A percentile compares a stretch with the other conserved stretches of the same genome.
Evolutionary conservation across 2,797 vertebrate species (phyloP).

Genomic region (Carcharodon carcharias): DNA sequence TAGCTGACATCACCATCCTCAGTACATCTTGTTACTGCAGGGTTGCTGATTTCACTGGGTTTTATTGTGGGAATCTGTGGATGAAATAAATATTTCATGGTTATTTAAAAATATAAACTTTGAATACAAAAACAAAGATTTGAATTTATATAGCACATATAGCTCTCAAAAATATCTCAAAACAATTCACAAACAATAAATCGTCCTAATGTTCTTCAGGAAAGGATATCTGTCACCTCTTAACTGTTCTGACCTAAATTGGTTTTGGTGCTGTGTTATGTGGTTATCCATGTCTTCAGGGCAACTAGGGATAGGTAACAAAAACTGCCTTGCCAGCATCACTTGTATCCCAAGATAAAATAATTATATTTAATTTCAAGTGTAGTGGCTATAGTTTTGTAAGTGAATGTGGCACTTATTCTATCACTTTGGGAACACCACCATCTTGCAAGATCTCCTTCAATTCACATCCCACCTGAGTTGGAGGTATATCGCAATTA

Average conservation of each 20-base stretch:
- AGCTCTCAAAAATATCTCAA: background rate
- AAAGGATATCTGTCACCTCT: background rate
- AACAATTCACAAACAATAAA: background rate
- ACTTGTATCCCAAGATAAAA: background rate
- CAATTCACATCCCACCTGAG: background rate
- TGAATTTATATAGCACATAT: background rate
- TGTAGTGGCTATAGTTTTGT: background rate
- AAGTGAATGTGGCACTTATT: background rate
- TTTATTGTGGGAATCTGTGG: background rate
- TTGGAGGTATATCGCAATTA: background rate
- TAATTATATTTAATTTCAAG: background rate
- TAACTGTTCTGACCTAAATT: background rate
- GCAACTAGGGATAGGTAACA: background rate
- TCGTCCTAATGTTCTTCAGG: background rate
- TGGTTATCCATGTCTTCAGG: background rate
- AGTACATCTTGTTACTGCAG: background rate
- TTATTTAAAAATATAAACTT: background rate
- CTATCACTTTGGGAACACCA: background rate
- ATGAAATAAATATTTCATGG: background rate
- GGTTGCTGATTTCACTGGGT: background rate
- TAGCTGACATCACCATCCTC: background rate
- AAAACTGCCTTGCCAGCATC: background rate
- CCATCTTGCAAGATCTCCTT: background rate
- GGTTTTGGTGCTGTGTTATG: no score
- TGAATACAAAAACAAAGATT: background rate